Evolutionary conservation across 1,140 invertebrate genomes (phyloP).

Genomic region (Hyles vespertilio): DNA sequence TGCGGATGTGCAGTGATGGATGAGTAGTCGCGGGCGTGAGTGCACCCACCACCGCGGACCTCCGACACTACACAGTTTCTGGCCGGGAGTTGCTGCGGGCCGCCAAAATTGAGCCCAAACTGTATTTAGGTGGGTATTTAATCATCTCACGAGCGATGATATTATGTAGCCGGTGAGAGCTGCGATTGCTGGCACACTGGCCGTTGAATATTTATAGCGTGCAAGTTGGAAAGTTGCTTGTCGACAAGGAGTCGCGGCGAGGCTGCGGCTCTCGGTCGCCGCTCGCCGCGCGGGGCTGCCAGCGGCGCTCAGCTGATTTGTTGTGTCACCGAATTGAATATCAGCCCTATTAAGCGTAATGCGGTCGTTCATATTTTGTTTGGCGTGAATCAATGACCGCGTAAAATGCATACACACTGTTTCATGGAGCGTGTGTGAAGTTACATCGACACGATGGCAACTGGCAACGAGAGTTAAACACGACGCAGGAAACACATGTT

Average conservation of each 20-base stretch:
- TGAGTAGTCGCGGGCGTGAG: conserved; percentile 60
- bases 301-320: conserved; percentile 58
- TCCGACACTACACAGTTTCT: conserved; percentile 45
- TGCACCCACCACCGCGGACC: conserved; percentile 35
- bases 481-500: conserved; percentile 24
- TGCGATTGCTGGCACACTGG: conserved; percentile 40
- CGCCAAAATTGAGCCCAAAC: conserved; percentile 75
- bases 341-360: conserved; percentile 28
- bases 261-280: conserved; percentile 13
- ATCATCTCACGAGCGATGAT: conserved; percentile 10
- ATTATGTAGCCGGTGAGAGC: conserved; percentile 30
- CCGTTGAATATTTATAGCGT: conserved; percentile 68
- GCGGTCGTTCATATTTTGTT: conserved; percentile 35
- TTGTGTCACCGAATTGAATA: conserved; percentile 40
- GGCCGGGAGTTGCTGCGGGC: conserved; percentile 52
- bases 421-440: conserved; percentile 17
- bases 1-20: conserved; percentile 75
- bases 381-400: conserved; percentile 10
- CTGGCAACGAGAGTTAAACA: not conserved
- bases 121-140: conserved; percentile 70
- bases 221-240: conserved; percentile 58
- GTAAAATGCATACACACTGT: conserved; percentile 12
- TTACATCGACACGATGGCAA: no score
- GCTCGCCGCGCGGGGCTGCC: conserved; percentile 15
- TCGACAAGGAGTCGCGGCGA: conserved; percentile 27